Percentiles rank a stretch among this genome's conserved stretches.
Evolutionary conservation across 2,113 vertebrate genomes (phyloP).

Genomic region (Parus major): DNA sequence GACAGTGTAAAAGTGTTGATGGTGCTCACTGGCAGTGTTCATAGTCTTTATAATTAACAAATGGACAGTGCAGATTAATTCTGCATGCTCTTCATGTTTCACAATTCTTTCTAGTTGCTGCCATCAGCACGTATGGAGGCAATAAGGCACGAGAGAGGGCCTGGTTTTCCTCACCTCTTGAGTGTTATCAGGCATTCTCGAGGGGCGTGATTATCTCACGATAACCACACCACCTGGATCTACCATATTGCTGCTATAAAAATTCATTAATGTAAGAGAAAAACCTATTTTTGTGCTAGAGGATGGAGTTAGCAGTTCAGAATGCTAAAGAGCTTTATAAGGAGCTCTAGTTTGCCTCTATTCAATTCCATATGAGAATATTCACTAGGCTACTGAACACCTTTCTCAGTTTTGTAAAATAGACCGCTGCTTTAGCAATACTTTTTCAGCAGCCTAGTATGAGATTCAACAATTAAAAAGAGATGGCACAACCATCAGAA

Average conservation of each 20-base stretch:
- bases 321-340: slow-evolving; percentile 47
- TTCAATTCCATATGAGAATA: neutral
- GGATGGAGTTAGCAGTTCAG: slow-evolving; percentile 33
- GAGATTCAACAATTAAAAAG: neutral
- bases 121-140: slow-evolving; percentile 45
- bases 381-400: neutral
- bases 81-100: slow-evolving; percentile 41
- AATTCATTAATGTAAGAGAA: slow-evolving; percentile 62
- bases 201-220: slow-evolving; percentile 60
- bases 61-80: slow-evolving; percentile 60
- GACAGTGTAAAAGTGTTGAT: slow-evolving; percentile 53
- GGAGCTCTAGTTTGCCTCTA: neutral
- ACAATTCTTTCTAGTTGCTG: slow-evolving; percentile 46
- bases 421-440: neutral
- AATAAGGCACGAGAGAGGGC: neutral
- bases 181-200: slow-evolving; percentile 14
- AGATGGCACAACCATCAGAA: neutral
- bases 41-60: slow-evolving; percentile 65
- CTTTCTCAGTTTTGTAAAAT: slow-evolving; percentile 27
- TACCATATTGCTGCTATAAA: slow-evolving; percentile 66
- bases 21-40: slow-evolving; percentile 19
- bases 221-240: slow-evolving; percentile 66
- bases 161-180: slow-evolving; percentile 45
- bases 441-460: neutral
- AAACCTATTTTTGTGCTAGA: slow-evolving; percentile 47